phyloP scores from a whole-genome alignment of 2,888 invertebrate species.

The Halocaridina rubra region DNA sequence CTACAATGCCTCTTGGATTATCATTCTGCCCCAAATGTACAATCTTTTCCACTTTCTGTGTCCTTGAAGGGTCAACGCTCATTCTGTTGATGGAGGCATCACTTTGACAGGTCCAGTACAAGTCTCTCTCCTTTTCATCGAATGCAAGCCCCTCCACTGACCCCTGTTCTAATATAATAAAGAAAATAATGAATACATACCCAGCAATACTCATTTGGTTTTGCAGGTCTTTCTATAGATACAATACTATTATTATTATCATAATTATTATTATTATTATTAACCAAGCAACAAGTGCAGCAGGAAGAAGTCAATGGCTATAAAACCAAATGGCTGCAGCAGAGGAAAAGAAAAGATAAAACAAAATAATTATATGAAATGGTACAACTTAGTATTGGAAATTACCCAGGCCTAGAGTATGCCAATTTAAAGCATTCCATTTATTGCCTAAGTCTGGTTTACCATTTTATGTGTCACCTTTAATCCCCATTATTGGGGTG shows the following conservation, averaged over 20 bases:
- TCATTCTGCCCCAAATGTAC: constrained; percentile 77
- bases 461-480: too few relatives aligned
- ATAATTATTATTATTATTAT: too few relatives aligned
- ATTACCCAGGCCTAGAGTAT: too few relatives aligned
- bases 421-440: too few relatives aligned
- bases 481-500: too few relatives aligned
- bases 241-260: too few relatives aligned
- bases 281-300: too few relatives aligned
- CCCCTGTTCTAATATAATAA: constrained; percentile 75
- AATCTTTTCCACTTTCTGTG: constrained; percentile 70
- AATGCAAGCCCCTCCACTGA: constrained; percentile 89
- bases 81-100: constrained; percentile 79
- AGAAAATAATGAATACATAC: neutral
- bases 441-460: too few relatives aligned
- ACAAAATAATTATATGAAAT: too few relatives aligned
- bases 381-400: too few relatives aligned
- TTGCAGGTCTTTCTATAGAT: too few relatives aligned
- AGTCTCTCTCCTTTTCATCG: constrained; percentile 76
- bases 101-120: constrained; percentile 90
- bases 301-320: neutral
- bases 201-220: too few relatives aligned
- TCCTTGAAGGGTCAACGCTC: constrained; percentile 69
- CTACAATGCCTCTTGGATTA: constrained; percentile 85
- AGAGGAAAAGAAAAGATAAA: neutral
- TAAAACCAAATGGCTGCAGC: neutral